Evolutionary conservation across 2,797 vertebrate genomes (phyloP), one percentile per base, ranked within the genome.

Genomic region (Triplophysa yarkandensis): DNA sequence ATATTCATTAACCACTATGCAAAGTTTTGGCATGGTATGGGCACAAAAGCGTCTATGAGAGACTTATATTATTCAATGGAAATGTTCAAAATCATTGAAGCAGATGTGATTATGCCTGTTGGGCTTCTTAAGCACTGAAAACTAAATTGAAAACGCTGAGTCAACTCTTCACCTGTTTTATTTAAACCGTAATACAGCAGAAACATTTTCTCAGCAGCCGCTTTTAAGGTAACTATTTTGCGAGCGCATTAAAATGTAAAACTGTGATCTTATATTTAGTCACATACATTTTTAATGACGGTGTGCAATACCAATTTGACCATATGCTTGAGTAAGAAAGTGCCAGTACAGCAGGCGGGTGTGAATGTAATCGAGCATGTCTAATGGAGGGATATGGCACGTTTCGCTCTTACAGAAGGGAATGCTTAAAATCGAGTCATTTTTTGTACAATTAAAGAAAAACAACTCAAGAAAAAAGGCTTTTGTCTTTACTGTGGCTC

Each of bases 321-420:
- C 65, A 83, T 62, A 81, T 75, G 84, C 71, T 77, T 75, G 65
- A 71, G 66, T 71, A 78, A 85, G 83, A 85, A 86, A 81, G 83
- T 79, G 82, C 80, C 80, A 84, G 79, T 89, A 88, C 90, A 88
- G 87, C 85, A 83, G 86, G 81, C 78, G 68, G 83, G 83, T 32
- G 86, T 79, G 75, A 79, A 85, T 80, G 76, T 88, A 92, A 91
- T 90, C 83, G 87, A 82, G 85, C 73, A 61, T 88, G 83, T 71
- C 85, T 90, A 90, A 91, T 90, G 85, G 81, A 85, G 76, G 75
- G 78, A 19, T 77, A 76, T 69, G 66, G 80, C 76, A 81, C 78
- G 68, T 77, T 80, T 81, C 86, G 81, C 80, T 83, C 80, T 74
- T 76, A 77, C 82, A 82, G 76, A 81, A 86, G 74, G 82, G 74